Conservation (phyloP, 2,888 invertebrate genomes). For the Metopia argyrocephala region DNA sequence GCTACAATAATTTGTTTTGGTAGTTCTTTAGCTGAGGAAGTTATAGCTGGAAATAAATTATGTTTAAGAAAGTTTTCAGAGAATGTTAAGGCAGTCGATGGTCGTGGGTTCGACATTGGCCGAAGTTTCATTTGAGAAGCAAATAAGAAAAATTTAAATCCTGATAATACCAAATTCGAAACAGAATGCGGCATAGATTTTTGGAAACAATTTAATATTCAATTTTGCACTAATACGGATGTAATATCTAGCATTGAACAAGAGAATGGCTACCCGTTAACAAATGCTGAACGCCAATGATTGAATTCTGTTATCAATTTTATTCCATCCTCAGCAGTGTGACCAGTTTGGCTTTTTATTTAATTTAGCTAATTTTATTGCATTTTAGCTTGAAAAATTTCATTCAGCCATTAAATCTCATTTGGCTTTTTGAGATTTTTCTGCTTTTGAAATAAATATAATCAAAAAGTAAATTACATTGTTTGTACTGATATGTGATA, state of each 20-base stretch:
- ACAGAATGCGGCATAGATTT: slow-evolving; percentile 2
- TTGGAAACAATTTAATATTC: neutral
- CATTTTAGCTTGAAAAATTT: too few relatives aligned
- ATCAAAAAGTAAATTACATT: too few relatives aligned
- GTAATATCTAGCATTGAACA: neutral
- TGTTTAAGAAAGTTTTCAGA: neutral
- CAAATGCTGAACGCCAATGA: neutral
- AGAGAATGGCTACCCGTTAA: neutral
- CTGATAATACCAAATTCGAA: too few relatives aligned
- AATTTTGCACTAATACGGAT: neutral
- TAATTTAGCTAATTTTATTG: too few relatives aligned
- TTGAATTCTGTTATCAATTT: neutral
- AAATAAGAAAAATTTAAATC: too few relatives aligned
- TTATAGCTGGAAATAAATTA: neutral
- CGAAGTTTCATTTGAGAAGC: too few relatives aligned
- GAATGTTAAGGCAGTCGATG: neutral
- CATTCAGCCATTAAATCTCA: too few relatives aligned
- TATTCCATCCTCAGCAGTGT: neutral
- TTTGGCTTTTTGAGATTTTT: too few relatives aligned
- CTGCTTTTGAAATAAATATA: too few relatives aligned
- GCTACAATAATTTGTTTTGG: slow-evolving; percentile 8
- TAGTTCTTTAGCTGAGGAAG: neutral
- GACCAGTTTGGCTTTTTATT: too few relatives aligned
- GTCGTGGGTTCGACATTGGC: neutral
- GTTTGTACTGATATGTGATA: too few relatives aligned